Evolutionary conservation across 2,797 vertebrate species (phyloP).

Genomic region (Lacerta viridis): DNA sequence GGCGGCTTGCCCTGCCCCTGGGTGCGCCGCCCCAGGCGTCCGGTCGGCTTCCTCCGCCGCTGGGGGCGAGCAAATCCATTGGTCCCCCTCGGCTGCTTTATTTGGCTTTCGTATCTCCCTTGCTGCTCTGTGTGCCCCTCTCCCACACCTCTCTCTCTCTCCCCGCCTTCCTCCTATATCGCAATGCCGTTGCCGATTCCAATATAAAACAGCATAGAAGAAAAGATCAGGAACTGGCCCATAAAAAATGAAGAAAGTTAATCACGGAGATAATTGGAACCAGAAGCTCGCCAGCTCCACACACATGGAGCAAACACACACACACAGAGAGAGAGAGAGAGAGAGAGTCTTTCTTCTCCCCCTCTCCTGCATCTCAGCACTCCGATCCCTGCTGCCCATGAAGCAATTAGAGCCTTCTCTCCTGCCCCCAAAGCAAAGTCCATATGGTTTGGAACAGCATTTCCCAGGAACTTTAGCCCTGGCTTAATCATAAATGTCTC

Average conservation of each 20-base stretch:
- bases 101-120: not conserved
- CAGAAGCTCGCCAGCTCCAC: slow-evolving; percentile 25
- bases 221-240: slow-evolving; percentile 38
- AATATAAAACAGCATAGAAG: slow-evolving; percentile 1
- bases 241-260: slow-evolving; percentile 53
- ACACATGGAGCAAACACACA: not conserved
- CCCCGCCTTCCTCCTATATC: not conserved
- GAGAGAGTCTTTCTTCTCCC: not conserved
- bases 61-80: no score
- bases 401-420: not conserved
- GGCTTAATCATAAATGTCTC: slow-evolving; percentile 31
- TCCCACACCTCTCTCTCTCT: not conserved
- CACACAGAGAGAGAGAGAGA: no score
- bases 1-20: no score
- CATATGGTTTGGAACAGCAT: slow-evolving; percentile 43
- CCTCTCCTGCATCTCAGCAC: not conserved
- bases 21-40: rapidly evolving
- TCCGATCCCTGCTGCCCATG: not conserved
- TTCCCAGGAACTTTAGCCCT: slow-evolving; percentile 56
- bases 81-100: not conserved
- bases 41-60: no score
- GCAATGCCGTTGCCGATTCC: not conserved
- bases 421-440: slow-evolving; percentile 50
- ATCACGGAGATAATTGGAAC: slow-evolving; percentile 63
- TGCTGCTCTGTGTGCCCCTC: not conserved